A percentile compares a stretch with the other conserved stretches of the same genome.
phyloP scores from a whole-genome alignment of 2,888 invertebrate genomes.

The Thecocarcelia acutangulata region DNA sequence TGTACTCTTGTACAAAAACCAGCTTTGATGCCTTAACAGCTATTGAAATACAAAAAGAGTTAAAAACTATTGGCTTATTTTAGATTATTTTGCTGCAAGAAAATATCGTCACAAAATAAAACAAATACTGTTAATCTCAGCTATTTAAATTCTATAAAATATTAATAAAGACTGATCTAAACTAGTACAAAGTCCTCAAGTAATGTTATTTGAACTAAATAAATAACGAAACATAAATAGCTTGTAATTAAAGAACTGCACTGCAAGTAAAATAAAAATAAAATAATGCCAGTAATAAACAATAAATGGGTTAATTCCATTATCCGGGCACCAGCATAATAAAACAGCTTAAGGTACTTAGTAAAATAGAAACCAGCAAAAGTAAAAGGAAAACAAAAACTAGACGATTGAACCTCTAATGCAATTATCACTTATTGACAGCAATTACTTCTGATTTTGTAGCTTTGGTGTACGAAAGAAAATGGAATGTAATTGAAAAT shows the following conservation, averaged over 20 bases:
- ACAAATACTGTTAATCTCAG: constrained; percentile 67
- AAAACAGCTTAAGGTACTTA: constrained; percentile 15
- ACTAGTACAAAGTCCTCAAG: constrained; percentile 18
- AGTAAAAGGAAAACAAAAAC: constrained; percentile 1
- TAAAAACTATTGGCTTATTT: constrained; percentile 1
- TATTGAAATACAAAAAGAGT: not conserved
- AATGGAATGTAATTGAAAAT: not conserved
- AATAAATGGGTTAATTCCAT: constrained; percentile 66
- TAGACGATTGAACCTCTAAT: constrained; percentile 73
- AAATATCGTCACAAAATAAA: constrained; percentile 64
- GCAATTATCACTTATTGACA: constrained; percentile 79
- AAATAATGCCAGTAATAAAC: constrained; percentile 22
- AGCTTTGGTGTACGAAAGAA: not conserved
- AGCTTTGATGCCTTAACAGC: too few species aligned
- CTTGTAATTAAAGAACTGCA: constrained; percentile 32
- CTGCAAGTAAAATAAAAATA: constrained; percentile 43
- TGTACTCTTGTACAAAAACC: too few species aligned
- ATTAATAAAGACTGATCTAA: constrained; percentile 66
- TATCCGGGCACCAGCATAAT: constrained; percentile 13
- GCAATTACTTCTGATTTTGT: constrained; percentile 71
- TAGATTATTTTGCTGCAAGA: not conserved
- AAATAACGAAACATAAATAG: not conserved
- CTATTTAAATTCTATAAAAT: constrained; percentile 66
- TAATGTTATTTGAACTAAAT: not conserved
- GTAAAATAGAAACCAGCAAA: constrained; percentile 16